phyloP scores from a whole-genome alignment of 2,113 vertebrate genomes.

The Prunella himalayana region DNA sequence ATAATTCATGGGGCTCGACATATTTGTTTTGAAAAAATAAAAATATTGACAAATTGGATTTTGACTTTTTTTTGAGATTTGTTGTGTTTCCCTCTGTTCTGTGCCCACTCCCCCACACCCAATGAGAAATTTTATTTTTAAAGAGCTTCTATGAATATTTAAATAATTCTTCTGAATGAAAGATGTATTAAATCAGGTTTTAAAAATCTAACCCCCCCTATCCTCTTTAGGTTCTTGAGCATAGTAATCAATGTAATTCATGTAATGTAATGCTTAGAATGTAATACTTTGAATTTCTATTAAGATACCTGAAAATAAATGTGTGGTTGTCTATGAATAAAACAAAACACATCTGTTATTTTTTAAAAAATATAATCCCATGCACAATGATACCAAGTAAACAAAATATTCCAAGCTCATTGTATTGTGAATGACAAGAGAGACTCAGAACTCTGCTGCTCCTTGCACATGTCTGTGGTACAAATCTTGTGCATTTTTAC shows the following conservation, averaged over 20 bases:
- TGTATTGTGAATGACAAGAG: conserved; percentile 22
- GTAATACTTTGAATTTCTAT: background rate
- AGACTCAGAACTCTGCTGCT: background rate
- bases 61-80: background rate
- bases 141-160: background rate
- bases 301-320: conserved; percentile 21
- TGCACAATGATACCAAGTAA: conserved; percentile 22
- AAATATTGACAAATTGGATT: background rate
- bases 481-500: background rate
- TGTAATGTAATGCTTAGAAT: background rate
- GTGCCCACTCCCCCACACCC: rapidly evolving
- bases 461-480: background rate
- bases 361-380: background rate
- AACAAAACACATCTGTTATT: background rate
- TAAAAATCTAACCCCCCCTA: background rate
- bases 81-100: background rate
- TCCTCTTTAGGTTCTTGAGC: background rate
- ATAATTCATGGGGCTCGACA: background rate
- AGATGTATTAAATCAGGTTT: background rate
- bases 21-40: background rate
- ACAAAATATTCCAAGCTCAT: background rate
- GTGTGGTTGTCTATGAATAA: background rate
- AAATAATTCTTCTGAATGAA: background rate
- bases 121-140: background rate
- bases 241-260: background rate